These are phyloP conservation scores for Drosophila kurseongensis DNA, from an alignment of 1,140 invertebrate genomes.

Conservation along the genomic window DNA sequence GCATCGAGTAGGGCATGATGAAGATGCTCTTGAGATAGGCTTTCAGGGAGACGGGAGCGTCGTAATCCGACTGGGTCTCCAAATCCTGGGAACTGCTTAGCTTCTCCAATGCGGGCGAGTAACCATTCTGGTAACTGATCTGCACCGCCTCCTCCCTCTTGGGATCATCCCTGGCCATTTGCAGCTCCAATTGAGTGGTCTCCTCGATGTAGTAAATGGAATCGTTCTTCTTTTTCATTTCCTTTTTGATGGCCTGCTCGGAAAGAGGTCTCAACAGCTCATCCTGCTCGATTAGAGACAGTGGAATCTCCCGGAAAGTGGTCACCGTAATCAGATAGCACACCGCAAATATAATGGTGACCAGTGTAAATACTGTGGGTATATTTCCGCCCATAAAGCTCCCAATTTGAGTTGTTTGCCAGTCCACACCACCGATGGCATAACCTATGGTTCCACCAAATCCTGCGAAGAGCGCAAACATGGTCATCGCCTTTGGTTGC, in stretches of 20 bases:
- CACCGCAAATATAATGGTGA: conserved; percentile 89
- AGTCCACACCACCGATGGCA: conserved; percentile 91
- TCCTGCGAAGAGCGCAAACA: conserved; percentile 94
- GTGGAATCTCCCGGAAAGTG: conserved; percentile 90
- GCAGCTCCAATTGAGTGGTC: conserved; percentile 57
- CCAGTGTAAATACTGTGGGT: conserved; percentile 90
- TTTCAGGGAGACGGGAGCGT: conserved; percentile 80
- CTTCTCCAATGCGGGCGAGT: conserved; percentile 30
- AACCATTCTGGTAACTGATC: conserved; percentile 69
- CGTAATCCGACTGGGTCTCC: conserved; percentile 57
- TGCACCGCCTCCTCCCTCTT: conserved; percentile 43
- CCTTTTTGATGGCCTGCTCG: conserved; percentile 84
- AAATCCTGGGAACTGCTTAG: conserved; percentile 15
- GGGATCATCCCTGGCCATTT: conserved; percentile 45
- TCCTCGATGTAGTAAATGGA: conserved; percentile 75
- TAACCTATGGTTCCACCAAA: conserved; percentile 93
- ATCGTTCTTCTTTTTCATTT: conserved; percentile 77
- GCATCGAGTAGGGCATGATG: conserved; percentile 90
- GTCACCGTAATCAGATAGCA: conserved; percentile 89
- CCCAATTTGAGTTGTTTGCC: conserved; percentile 89
- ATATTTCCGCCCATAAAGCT: conserved; percentile 90
- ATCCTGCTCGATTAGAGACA: conserved; percentile 85
- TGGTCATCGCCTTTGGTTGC: conserved; percentile 91
- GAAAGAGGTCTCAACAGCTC: conserved; percentile 75
- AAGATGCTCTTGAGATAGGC: conserved; percentile 91